phyloP scores from a whole-genome alignment of 2,113 vertebrate genomes.

The Rattus norvegicus region GRCr8 NC_086032.1:15498501-15499000 shows the following conservation, averaged over 20 bases:
- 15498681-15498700: background rate
- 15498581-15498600: constrained; percentile 21
- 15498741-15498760: constrained; percentile 44
- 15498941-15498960: background rate
- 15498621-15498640: background rate
- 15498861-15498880: background rate
- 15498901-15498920: background rate
- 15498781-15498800: background rate
- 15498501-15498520: background rate
- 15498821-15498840: constrained; percentile 8
- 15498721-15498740: constrained; percentile 10
- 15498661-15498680: constrained; percentile 24
- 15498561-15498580: background rate
- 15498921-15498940: background rate
- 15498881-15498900: background rate
- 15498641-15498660: background rate
- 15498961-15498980: background rate
- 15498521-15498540: background rate
- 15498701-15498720: constrained; percentile 20
- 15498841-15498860: background rate
- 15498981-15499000: background rate
- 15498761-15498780: background rate
- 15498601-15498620: background rate
- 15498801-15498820: background rate
- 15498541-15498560: background rate